Evolutionary conservation across 2,113 vertebrate species (phyloP).

Genomic region (Petromus typicus): DNA sequence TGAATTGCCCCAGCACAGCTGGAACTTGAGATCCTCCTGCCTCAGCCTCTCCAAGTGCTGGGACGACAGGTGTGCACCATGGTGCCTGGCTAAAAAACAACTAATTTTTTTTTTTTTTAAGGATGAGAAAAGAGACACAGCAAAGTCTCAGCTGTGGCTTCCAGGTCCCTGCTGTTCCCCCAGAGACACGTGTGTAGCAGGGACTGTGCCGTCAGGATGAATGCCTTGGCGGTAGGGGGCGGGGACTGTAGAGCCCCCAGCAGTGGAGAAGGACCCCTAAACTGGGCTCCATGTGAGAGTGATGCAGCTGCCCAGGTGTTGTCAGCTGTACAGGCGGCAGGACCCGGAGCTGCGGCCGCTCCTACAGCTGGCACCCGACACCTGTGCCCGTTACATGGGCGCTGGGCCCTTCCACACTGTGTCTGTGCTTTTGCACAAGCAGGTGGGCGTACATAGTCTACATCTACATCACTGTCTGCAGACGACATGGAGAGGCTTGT

Average conservation of each 20-base stretch:
- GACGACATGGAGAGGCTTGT: not conserved
- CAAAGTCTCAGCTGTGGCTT: not conserved
- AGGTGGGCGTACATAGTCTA: not conserved
- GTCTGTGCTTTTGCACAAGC: not conserved
- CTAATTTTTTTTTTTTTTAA: not conserved
- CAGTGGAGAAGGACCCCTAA: not conserved
- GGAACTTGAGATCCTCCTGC: not conserved
- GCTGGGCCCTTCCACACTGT: not conserved
- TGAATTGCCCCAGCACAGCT: not conserved
- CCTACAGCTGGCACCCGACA: not conserved
- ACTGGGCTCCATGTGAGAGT: not conserved
- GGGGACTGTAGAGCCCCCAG: not conserved
- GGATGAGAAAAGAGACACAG: not conserved
- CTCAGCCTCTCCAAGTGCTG: not conserved
- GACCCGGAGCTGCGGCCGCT: not conserved
- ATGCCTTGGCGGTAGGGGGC: not conserved
- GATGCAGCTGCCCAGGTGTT: not conserved
- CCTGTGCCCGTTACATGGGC: too few species aligned
- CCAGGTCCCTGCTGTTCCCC: not conserved
- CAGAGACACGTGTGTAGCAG: too few species aligned
- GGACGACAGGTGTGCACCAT: not conserved
- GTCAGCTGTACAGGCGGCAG: not conserved
- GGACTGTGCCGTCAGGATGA: not conserved
- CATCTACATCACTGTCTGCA: not conserved
- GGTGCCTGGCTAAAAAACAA: not conserved